Base-by-base conservation (phyloP, 2,113 vertebrate genomes). In the Seriola dumerili region DNA sequence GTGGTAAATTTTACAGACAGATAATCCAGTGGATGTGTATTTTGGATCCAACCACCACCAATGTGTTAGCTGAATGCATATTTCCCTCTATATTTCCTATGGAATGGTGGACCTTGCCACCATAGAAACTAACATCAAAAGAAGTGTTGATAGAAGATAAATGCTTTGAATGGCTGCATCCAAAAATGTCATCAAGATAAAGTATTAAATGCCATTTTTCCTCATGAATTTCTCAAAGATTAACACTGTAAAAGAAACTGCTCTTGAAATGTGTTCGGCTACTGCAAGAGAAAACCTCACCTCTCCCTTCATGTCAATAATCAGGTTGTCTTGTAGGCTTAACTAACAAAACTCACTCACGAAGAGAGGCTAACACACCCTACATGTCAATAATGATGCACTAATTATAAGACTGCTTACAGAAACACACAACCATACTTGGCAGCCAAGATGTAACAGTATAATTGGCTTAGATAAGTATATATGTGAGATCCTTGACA, bases 321-420 rank as follows among this genome's bases (percentile, higher is more conserved):
- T 40, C 65, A 17, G 12, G 38, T 36, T 78, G 78, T 62, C 63
- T 74, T 66, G 1, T 67, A 21, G 11, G 64, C 25, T 67, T 29
- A 70, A 69, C 54, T 76, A 80, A 83, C n/a, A 50, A 72, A 78
- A 78, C 69, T 74, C 0, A 3, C 14, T 71, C 38, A 57, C 19
- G 50, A 62, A 72, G 25, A 72, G 42, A 81, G 34, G 21, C 65
- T 68, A 23, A 61, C 80, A 87, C 89, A 71, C 89, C 87, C 91
- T 17, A 8, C 32, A 46, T 78, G 77, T 89, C 87, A 90, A 90
- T 85, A 87, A 66, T 5, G n/a, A 68, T 64, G 48, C 14, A 10
- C 70, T 70, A 69, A 80, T 55, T 46, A 36, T 8, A 69, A 36
- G 32, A 68, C 13, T 42, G 25, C 58, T 80, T 50, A 66, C 25